Evolutionary conservation across 2,797 vertebrate genomes (phyloP), one percentile per base, ranked within the genome.

Genomic region (Anguilla pacifica): DNA sequence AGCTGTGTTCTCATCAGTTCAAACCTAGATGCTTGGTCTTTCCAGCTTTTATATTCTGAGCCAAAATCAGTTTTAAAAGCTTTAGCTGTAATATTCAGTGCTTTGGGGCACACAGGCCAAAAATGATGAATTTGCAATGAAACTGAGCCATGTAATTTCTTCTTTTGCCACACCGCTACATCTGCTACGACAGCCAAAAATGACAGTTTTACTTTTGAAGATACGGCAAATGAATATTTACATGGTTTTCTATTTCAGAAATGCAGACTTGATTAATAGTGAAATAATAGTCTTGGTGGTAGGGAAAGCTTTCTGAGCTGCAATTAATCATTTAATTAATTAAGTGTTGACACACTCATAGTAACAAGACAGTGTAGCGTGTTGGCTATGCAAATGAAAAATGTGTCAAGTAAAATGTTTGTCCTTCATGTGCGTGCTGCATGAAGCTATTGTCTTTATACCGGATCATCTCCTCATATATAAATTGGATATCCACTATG

Each of bases 301-400:
- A 86, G 46, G 31, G 3, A 53, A 53, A 61, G 83, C 55, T 88
- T 74, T 83, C 53, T 83, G 59, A 39, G 46, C 39, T 49, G 87
- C 74, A 74, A 86, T 89, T 84, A 64, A 70, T 89, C 67, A 88
- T 88, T 35, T 70, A 25, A 77, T 86, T 84, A 59, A 89, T 87
- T 59, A 31, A 84, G 83, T 51, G 64, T 51, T 70, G 67, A 72
- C 49, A 86, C 61, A 55, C 64, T 22, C 46, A 43, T 43, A 43
- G 72, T 74, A 39, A 31, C 72, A 77, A 5, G 79, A 46, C 79
- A 82, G 9, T 82, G 79, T 51, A 82, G 46, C 17, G 13, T 39
- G 43, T 79, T 79, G 74, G 74, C 39, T n/a, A 82, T 82, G 79
- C 43, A 82, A 82, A 82, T 82, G 17, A 82, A 46, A 39, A 43